phyloP scores from a whole-genome alignment of 2,797 vertebrate genomes.

The Ceryle rudis region DNA sequence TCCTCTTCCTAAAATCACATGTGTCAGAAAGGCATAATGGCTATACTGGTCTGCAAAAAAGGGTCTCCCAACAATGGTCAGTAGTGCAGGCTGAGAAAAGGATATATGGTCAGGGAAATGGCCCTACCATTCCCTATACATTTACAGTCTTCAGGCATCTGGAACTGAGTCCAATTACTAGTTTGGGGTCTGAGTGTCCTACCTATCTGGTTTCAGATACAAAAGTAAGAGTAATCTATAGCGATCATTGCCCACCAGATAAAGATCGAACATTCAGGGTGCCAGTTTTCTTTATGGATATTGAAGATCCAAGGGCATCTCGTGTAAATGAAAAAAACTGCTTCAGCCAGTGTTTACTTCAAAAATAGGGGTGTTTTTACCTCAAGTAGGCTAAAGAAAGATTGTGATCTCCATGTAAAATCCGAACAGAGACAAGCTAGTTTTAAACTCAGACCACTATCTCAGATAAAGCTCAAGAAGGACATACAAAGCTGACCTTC shows the following conservation, averaged over 20 bases:
- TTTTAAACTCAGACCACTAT: slow-evolving; percentile 2
- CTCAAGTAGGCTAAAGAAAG: neutral
- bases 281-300: neutral
- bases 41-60: neutral
- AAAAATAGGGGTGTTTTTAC: neutral
- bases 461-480: slow-evolving; percentile 16
- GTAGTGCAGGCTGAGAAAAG: neutral
- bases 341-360: neutral
- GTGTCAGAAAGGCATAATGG: neutral
- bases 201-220: neutral
- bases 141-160: neutral
- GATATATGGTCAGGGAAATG: neutral
- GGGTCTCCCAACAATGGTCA: fast-evolving
- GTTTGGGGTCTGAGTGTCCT: neutral
- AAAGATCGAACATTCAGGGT: neutral
- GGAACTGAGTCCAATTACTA: neutral
- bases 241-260: neutral
- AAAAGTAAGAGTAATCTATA: neutral
- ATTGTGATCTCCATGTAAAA: slow-evolving; percentile 39
- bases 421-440: neutral
- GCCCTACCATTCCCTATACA: neutral
- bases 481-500: slow-evolving; percentile 11
- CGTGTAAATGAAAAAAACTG: neutral
- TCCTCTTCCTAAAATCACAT: neutral
- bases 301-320: neutral